phyloP scores from a whole-genome alignment of 2,888 invertebrate species.

The Pelosia muscerda region DNA sequence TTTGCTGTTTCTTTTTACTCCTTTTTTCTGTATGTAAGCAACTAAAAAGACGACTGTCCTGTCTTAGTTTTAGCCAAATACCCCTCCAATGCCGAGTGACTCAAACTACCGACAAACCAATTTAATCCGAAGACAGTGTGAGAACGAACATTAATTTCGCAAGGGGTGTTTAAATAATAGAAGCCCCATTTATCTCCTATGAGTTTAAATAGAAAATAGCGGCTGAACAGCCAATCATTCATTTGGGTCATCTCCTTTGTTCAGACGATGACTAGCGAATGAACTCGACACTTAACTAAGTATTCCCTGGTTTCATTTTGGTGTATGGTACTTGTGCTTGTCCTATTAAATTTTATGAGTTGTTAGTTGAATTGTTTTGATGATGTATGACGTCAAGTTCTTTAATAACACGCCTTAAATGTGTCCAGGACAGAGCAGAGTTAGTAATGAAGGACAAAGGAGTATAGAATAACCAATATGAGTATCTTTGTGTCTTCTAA shows the following conservation, averaged over 20 bases:
- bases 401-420: background rate
- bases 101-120: conserved; percentile 33
- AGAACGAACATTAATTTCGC: conserved; percentile 44
- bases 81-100: conserved; percentile 11
- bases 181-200: conserved; percentile 44
- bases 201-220: conserved; percentile 54
- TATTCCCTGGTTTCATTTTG: conserved; percentile 17
- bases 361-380: background rate
- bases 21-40: background rate
- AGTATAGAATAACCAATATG: background rate
- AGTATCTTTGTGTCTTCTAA: no score
- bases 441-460: background rate
- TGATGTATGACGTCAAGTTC: conserved; percentile 4
- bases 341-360: conserved; percentile 12
- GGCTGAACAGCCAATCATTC: conserved; percentile 50
- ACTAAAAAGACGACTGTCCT: no score
- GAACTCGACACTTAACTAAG: conserved; percentile 20
- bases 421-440: background rate
- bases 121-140: conserved; percentile 38
- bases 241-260: conserved; percentile 47
- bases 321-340: conserved; percentile 16
- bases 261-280: conserved; percentile 17
- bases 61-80: no score
- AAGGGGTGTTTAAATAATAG: conserved; percentile 56
- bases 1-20: background rate